These are phyloP conservation scores for Salminus brasiliensis DNA, from an alignment of 2,113 vertebrate species.

Conservation along the genomic window DNA sequence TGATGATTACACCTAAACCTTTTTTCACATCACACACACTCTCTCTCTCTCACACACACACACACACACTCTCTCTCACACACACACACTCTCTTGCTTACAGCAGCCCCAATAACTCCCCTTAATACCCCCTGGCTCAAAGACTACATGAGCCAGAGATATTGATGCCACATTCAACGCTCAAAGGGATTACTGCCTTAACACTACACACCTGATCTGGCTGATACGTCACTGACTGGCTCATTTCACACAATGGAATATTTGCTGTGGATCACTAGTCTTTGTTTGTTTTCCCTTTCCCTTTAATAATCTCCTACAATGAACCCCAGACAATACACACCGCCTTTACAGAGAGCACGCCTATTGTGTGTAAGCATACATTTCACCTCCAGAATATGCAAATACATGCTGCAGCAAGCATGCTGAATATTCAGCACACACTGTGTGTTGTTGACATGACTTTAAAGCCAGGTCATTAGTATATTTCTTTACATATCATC, in stretches of 20 bases:
- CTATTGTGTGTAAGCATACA: background rate
- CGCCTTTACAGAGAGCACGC: background rate
- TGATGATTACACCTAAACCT: constrained; percentile 14
- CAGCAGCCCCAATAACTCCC: background rate
- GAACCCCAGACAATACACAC: background rate
- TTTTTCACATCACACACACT: background rate
- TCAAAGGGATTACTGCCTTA: constrained; percentile 4
- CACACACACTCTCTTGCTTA: background rate
- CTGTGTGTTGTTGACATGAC: background rate
- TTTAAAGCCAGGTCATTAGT: background rate
- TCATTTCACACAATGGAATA: background rate
- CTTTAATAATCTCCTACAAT: background rate
- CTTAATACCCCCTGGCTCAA: background rate
- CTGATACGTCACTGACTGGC: background rate
- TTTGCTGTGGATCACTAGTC: constrained; percentile 1
- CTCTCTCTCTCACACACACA: background rate
- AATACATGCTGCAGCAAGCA: background rate
- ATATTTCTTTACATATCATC: background rate
- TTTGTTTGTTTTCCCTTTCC: background rate
- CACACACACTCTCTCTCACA: too few species aligned
- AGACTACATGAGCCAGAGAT: background rate
- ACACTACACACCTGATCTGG: constrained; percentile 4
- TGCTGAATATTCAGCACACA: background rate
- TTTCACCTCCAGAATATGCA: background rate
- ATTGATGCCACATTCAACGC: constrained; percentile 12